A percentile compares a stretch with the other conserved stretches of the same genome.
These are phyloP conservation scores for Chalcis sispes DNA, from an alignment of 2,888 invertebrate genomes.

Conservation along the genomic window DNA sequence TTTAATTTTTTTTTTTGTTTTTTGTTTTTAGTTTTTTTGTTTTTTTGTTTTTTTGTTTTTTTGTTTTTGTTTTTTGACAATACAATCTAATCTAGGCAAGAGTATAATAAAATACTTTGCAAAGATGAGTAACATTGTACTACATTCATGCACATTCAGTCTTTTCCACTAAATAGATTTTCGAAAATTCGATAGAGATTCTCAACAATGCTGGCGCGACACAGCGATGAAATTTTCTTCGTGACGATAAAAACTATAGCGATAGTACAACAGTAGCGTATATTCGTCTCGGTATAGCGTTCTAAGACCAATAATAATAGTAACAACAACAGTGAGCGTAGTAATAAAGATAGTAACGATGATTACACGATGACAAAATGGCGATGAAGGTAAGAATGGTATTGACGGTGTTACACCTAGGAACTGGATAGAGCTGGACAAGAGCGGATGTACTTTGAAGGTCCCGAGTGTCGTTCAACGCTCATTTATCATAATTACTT, in stretches of 20 bases:
- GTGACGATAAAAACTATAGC: constrained; percentile 9
- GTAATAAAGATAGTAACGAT: constrained; percentile 12
- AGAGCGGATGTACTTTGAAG: constrained; percentile 31
- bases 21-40: constrained; percentile 12
- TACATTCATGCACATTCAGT: constrained; percentile 71
- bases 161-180: constrained; percentile 68
- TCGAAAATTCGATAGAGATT: constrained; percentile 44
- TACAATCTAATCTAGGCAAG: constrained; percentile 39
- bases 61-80: too few relatives aligned
- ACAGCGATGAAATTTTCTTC: constrained; percentile 13
- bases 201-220: constrained; percentile 22
- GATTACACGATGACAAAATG: constrained; percentile 36
- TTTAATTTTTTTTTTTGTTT: constrained; percentile 26
- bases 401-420: constrained; percentile 52
- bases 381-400: constrained; percentile 40
- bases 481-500: constrained; percentile 12
- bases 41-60: constrained; percentile 25
- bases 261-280: not conserved
- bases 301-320: constrained; percentile 39
- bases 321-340: constrained; percentile 47
- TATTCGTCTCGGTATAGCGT: not conserved
- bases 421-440: constrained; percentile 55
- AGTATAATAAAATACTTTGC: constrained; percentile 58
- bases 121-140: constrained; percentile 62
- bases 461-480: constrained; percentile 38